Base-by-base conservation (phyloP, 2,797 vertebrate species). In the Parambassis ranga region DNA sequence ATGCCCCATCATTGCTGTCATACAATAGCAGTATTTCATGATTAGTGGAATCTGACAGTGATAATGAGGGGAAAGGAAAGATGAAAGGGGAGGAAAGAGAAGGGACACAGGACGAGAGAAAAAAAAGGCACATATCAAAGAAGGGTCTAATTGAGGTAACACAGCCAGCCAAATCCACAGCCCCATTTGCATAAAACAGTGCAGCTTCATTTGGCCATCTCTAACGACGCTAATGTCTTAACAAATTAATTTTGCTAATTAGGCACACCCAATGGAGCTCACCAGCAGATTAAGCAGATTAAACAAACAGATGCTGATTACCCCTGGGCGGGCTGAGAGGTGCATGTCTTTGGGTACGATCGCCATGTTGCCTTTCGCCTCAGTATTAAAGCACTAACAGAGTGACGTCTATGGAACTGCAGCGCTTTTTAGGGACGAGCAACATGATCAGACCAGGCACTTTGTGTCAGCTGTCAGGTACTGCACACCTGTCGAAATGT, bases 191-290 rank as follows among this genome's bases (percentile, higher is more conserved):
- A 95, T 96, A 94, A 96, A 95, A 91, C 92, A 92, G 93, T 94
- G 96, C 94, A 90, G 94, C 94, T 94, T 94, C 91, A 94, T 86
- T 90, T 90, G 88, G 88, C 94, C 95, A 93, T 95, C 93, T 95
- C 95, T 95, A 94, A 96, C 93, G 88, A 94, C 93, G 93, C 93
- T 98, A 97, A 97, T 96, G 94, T 96, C 94, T 95, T 94, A 92
- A 95, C 94, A 96, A 98, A 98, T 98, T 97, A 97, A 98, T 99
- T 98, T 96, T 92, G 93, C 91, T 94, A 98, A 98, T 96, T 95
- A 98, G 94, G 93, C 95, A 94, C 94, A 94, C 96, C 95, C 96
- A 94, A 92, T 91, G 93, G 94, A 96, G 91, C 93, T 95, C 93
- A 94, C 91, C 92, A 92, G 94, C 91, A 92, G 93, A 94, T 95